phyloP scores from a whole-genome alignment of 2,113 vertebrate genomes.

The Pica pica region DNA sequence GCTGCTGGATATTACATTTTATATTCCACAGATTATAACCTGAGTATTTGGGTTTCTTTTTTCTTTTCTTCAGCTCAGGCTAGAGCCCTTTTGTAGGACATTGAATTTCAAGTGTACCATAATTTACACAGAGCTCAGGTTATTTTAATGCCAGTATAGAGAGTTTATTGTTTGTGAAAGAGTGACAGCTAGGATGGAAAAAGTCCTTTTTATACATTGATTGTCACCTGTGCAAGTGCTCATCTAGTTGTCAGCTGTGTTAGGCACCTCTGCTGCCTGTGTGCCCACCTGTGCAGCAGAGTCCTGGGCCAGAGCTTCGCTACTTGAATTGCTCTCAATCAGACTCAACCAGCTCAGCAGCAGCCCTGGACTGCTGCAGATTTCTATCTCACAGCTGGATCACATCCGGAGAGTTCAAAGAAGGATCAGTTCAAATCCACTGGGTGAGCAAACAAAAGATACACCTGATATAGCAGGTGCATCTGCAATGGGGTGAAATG shows the following conservation, averaged over 20 bases:
- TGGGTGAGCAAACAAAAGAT: not conserved
- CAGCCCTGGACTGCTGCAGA: not conserved
- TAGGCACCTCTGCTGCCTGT: not conserved
- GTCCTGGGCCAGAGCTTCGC: not conserved
- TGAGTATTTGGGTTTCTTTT: not conserved
- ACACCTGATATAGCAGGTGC: no score
- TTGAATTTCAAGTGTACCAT: not conserved
- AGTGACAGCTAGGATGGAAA: not conserved
- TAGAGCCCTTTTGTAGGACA: not conserved
- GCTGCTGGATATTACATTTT: not conserved
- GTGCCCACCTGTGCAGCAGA: not conserved
- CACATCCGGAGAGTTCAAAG: not conserved
- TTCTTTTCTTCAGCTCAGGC: not conserved
- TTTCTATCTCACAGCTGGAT: not conserved
- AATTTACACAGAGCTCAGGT: not conserved
- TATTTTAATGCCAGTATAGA: not conserved
- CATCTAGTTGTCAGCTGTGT: not conserved
- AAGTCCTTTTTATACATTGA: not conserved
- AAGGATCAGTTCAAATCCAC: not conserved
- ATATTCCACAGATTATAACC: not conserved
- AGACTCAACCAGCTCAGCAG: not conserved
- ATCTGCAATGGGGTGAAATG: not conserved
- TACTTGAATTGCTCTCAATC: rapidly evolving
- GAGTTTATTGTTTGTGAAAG: not conserved
- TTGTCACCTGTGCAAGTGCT: not conserved